Conservation (phyloP, 2,888 invertebrate species). For the Tholera decimalis region DNA sequence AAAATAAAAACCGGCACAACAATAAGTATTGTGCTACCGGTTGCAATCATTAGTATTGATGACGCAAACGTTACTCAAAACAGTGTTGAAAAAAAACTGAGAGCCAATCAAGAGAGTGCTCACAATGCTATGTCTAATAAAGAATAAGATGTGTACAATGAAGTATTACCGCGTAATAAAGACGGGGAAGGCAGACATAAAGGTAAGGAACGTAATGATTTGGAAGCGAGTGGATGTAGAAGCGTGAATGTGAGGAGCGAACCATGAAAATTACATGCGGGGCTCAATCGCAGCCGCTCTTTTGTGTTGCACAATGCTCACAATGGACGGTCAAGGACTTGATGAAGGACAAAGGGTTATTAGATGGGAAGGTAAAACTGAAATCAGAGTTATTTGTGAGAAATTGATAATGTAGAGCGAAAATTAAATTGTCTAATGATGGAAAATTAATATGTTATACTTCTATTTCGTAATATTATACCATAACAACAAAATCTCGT, state of each 20-base stretch:
- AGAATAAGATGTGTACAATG: constrained; percentile 84
- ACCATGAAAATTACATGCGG: constrained; percentile 89
- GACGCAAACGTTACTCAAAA: constrained; percentile 89
- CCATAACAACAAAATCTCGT: neutral
- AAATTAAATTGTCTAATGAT: no score
- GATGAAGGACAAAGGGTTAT: constrained; percentile 85
- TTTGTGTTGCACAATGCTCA: constrained; percentile 83
- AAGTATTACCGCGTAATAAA: constrained; percentile 82
- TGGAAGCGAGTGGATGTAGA: constrained; percentile 88
- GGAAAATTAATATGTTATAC: no score
- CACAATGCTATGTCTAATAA: constrained; percentile 75
- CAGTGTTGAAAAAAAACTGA: constrained; percentile 83
- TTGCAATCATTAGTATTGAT: constrained; percentile 91
- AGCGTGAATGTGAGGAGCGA: constrained; percentile 87
- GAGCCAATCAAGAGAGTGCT: constrained; percentile 86
- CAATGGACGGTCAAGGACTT: constrained; percentile 90
- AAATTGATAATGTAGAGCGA: constrained; percentile 29
- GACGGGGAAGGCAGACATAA: constrained; percentile 81
- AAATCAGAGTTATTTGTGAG: constrained; percentile 58
- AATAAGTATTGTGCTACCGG: constrained; percentile 88
- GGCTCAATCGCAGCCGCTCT: constrained; percentile 86
- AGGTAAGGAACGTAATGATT: constrained; percentile 89
- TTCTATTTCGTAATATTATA: no score
- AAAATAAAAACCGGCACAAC: constrained; percentile 79
- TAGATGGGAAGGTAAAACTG: constrained; percentile 69